Evolutionary conservation across 2,113 vertebrate genomes (phyloP), one percentile per base, ranked within the genome.

Genomic region (Neolamprologus devosi): DNA sequence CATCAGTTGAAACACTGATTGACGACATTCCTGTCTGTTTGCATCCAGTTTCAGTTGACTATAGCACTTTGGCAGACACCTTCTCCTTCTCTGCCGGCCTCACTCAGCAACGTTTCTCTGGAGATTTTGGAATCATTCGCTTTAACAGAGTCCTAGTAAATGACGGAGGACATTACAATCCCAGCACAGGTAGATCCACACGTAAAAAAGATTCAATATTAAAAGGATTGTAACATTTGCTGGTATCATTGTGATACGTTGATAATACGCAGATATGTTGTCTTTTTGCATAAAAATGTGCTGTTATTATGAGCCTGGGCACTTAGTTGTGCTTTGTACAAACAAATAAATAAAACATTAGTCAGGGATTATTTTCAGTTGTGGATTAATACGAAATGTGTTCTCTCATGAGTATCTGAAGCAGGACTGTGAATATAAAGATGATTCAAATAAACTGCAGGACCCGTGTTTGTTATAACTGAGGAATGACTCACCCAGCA

Each of bases 141-240:
- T 99, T 99, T 58, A 97, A 99, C 95, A 97, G 97, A 92, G 97
- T 99, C 75, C 95, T 99, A 11, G 97, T 99, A 81, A 99, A 99
- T 3, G 99, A 99, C 0, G 99, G 98, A 2, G 96, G 97, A 19
- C 97, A 98, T 47, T 99, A 99, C 9, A 96, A 97, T 89, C 96
- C 98, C 4, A 88, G 88, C 9, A 98, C 98, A 90, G 99, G 99
- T 94, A 90, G 35, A 63, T 35, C 7, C n/a, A 86, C 12, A 47
- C n/a, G 4, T 49, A 47, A 6, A 40, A 65, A 35, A 49, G 19
- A 26, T 73, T 53, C 40, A 21, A 5, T 42, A 28, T 16, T 3
- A 30, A 42, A 63, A 21, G 42, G 53, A 49, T 35, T 68, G 73
- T 33, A 33, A 51, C 35, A n/a, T 26, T 8, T 80, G 40, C 49